A percentile compares a stretch with the other conserved stretches of the same genome.
These are phyloP conservation scores for Mustelus asterias DNA, from an alignment of 2,113 vertebrate species.

Conservation along the genomic window DNA sequence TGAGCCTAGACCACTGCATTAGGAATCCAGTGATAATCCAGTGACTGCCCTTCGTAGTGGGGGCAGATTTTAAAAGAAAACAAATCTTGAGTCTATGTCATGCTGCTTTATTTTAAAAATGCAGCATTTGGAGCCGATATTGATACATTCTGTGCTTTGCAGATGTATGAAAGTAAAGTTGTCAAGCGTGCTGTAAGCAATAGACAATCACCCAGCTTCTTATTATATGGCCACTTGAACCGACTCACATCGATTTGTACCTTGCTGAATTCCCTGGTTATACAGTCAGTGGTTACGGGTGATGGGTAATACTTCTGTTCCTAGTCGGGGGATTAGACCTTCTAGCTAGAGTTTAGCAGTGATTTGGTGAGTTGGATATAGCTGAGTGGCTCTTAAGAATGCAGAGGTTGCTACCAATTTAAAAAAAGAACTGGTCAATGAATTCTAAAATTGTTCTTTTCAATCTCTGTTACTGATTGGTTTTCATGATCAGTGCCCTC, in stretches of 20 bases:
- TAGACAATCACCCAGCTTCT: background rate
- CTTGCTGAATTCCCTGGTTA: background rate
- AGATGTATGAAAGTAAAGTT: background rate
- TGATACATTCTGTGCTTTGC: background rate
- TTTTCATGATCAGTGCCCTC: background rate
- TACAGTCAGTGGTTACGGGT: background rate
- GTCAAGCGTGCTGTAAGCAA: background rate
- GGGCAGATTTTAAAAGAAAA: background rate
- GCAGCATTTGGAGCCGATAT: background rate
- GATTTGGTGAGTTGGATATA: background rate
- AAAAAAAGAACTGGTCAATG: slow-evolving; percentile 2
- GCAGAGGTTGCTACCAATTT: slow-evolving; percentile 12
- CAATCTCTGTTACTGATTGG: slow-evolving; percentile 25
- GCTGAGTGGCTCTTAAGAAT: slow-evolving; percentile 31
- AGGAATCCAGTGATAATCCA: too few relatives aligned
- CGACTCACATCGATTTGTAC: background rate
- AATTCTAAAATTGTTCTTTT: slow-evolving; percentile 30
- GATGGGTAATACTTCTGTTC: background rate
- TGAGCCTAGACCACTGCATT: too few relatives aligned
- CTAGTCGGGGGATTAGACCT: slow-evolving; percentile 23
- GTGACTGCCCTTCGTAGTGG: too few relatives aligned
- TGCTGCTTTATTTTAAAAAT: slow-evolving; percentile 1
- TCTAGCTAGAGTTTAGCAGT: slow-evolving; percentile 20
- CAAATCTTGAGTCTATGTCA: too few relatives aligned
- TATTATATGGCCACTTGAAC: background rate